Conservation (phyloP, 1,140 invertebrate species). For the Rhopalosiphum maidis region DNA sequence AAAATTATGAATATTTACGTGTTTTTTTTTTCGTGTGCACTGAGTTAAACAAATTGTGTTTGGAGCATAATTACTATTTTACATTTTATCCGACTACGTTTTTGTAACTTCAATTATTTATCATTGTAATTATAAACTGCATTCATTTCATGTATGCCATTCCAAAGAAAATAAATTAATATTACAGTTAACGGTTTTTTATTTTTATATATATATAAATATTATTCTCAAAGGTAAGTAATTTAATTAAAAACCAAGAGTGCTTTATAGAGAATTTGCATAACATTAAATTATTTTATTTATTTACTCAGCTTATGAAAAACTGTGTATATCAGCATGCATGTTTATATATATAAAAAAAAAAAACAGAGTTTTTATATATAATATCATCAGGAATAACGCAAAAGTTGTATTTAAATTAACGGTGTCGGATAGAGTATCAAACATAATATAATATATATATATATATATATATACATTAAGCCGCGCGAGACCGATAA, state of each 20-base stretch:
- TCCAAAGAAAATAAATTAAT: constrained; percentile 22
- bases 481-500: neutral
- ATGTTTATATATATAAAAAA: neutral
- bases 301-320: neutral
- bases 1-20: neutral
- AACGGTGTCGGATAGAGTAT: neutral
- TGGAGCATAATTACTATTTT: constrained; percentile 2
- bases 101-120: constrained; percentile 10
- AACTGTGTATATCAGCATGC: neutral
- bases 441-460: too few relatives aligned
- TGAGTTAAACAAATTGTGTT: neutral
- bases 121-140: constrained; percentile 8
- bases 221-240: neutral
- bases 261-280: neutral
- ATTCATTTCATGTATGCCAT: neutral
- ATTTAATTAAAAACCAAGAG: constrained; percentile 20
- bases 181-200: neutral
- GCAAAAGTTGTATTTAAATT: neutral
- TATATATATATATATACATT: neutral
- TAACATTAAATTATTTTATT: neutral
- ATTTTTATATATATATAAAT: neutral
- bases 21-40: neutral
- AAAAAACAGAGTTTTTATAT: neutral
- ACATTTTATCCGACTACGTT: neutral
- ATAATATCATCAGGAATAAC: neutral